phyloP scores from a whole-genome alignment of 2,888 invertebrate genomes.

The Drosophila rubida region DNA sequence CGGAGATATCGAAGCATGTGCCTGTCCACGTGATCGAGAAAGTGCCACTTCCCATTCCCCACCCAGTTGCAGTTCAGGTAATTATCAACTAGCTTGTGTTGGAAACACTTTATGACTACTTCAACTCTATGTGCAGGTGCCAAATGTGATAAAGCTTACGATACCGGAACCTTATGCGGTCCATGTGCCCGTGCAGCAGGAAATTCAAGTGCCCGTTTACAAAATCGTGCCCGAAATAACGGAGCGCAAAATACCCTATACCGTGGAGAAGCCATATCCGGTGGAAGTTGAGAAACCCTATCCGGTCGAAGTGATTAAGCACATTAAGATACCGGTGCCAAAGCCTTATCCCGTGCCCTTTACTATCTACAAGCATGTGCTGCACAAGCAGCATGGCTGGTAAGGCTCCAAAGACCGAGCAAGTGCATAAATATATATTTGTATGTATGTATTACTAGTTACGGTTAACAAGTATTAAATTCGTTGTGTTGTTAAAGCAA shows the following conservation, averaged over 20 bases:
- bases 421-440: background rate
- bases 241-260: conserved; percentile 90
- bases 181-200: conserved; percentile 89
- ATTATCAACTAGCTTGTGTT: background rate
- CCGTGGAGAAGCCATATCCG: conserved; percentile 88
- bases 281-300: conserved; percentile 91
- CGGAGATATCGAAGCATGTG: conserved; percentile 89
- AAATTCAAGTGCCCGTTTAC: conserved; percentile 90
- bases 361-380: conserved; percentile 90
- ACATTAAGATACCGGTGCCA: conserved; percentile 89
- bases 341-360: conserved; percentile 91
- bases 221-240: conserved; percentile 90
- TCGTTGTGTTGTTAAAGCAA: conserved; percentile 8
- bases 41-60: conserved; percentile 90
- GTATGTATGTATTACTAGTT: conserved; percentile 8
- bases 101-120: background rate
- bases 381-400: conserved; percentile 86
- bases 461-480: conserved; percentile 46
- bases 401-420: conserved; percentile 22
- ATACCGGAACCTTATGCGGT: conserved; percentile 92
- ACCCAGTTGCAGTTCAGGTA: conserved; percentile 88
- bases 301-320: conserved; percentile 91
- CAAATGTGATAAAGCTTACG: conserved; percentile 87
- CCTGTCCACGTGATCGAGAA: conserved; percentile 90
- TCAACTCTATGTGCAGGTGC: conserved; percentile 84